Evolutionary conservation across 2,113 vertebrate genomes (phyloP), one percentile per base, ranked within the genome.

Genomic region (Pituophis catenifer): DNA sequence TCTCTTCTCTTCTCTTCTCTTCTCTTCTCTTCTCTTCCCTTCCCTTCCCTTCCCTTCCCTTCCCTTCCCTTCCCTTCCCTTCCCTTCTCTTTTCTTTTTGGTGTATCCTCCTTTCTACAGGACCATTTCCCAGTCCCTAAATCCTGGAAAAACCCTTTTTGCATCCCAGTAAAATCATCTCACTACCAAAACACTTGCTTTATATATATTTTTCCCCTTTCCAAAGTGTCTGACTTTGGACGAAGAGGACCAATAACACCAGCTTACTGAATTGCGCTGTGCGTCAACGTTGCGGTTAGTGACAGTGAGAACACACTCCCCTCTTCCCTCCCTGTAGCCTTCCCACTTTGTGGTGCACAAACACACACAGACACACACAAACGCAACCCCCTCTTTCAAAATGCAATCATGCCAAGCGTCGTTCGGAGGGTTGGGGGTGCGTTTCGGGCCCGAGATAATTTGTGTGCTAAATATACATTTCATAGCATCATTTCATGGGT

Each of bases 201-300:
- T 70, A 44, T 53, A 33, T 70, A 44, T 53, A 33, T 12, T 70
- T 91, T 33, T 53, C 12, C 29, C 11, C 54, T 86, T 55, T 55
- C 65, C 65, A 23, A 26, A 23, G 23, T 17, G 23, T 52, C 86
- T 17, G 52, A 52, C 89, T 93, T 44, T 94, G 70, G 52, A 26
- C 95, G 59, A 95, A 97, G 95, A 50, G 96, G 97, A 98, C 97
- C 98, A 98, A 96, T 94, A 96, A 95, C 97, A 96, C 89, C 95
- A 95, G 94, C 93, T 92, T 17, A 91, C 29, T 59, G 94, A 94
- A 90, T 95, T 97, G 96, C 59, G 91, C 94, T 96, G 95, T 95
- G 94, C 94, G 95, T 95, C 94, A 94, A 93, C 95, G 90, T 94
- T 91, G 75, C 93, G 86, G 62, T 94, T 92, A 38, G 62, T 4